Evolutionary conservation across 1,140 invertebrate species (phyloP).

Genomic region (Sitophilus oryzae): DNA sequence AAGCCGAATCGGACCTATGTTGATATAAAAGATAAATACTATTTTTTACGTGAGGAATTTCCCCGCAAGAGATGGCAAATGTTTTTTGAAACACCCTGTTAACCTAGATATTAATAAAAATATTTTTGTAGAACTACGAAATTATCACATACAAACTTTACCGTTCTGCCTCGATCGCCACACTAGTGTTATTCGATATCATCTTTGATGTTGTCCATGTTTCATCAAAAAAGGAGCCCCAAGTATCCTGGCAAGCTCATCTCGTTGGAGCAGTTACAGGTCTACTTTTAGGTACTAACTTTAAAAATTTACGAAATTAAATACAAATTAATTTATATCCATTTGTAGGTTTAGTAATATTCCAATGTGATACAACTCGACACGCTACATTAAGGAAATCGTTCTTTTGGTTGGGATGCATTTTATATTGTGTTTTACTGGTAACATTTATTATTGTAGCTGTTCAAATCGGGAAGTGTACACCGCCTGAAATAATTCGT

Average conservation of each 20-base stretch:
- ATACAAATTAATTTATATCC: slow-evolving; percentile 38
- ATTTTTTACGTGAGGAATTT: too few relatives aligned
- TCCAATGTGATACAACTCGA: slow-evolving; percentile 11
- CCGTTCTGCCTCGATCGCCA: slow-evolving; percentile 52
- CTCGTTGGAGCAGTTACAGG: slow-evolving; percentile 73
- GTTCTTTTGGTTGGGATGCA: slow-evolving; percentile 28
- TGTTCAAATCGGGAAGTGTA: slow-evolving; percentile 35
- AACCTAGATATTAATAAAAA: too few relatives aligned
- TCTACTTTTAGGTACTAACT: slow-evolving; percentile 67
- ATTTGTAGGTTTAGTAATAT: slow-evolving; percentile 62
- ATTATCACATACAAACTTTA: slow-evolving; percentile 53
- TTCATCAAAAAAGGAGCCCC: slow-evolving; percentile 45
- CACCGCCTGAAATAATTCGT: slow-evolving; percentile 23
- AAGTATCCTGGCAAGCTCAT: slow-evolving; percentile 69
- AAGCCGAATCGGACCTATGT: too few relatives aligned
- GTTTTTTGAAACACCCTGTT: too few relatives aligned
- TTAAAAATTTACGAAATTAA: not conserved
- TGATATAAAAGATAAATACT: too few relatives aligned
- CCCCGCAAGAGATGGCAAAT: too few relatives aligned
- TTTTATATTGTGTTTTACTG: slow-evolving; percentile 27
- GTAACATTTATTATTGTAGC: slow-evolving; percentile 30
- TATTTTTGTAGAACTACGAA: slow-evolving; percentile 53
- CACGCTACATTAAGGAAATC: slow-evolving; percentile 8
- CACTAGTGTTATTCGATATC: slow-evolving; percentile 56
- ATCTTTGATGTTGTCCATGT: slow-evolving; percentile 46